Evolutionary conservation across 2,113 vertebrate genomes (phyloP), one percentile per base, ranked within the genome.

Genomic region (Columbina picui): DNA sequence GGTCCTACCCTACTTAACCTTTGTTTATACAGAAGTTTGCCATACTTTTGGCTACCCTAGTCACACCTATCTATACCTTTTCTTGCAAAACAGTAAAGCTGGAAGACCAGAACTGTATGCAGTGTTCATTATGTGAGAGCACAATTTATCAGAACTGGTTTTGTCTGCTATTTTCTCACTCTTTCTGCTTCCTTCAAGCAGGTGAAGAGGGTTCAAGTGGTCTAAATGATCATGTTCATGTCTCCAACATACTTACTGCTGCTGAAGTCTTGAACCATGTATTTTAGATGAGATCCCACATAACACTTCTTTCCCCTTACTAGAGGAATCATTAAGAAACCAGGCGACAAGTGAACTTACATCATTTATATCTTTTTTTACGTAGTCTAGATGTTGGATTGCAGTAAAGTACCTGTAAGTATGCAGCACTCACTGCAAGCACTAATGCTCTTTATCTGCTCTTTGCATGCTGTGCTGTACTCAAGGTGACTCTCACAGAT

Each of bases 361-460:
- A 83, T 29, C 27, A 71, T 38, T 89, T 56, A 34, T 43, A 65
- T 21, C 53, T 89, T 88, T 57, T 57, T 56, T 38, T 25, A 49
- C 8, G 6, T 60, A 78, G 43, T 27, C 55, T 22, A 21, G 43
- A 61, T 76, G 70, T 32, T 80, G 78, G n/a, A n/a, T 27, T 60
- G 71, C 83, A 73, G 47, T 36, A 55, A 60, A 86, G 73, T 29
- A 34, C 41, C 75, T 70, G 43, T 45, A 83, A 88, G 38, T 7
- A 16, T 45, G 36, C 39, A 0, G 3, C 34, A 14, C 53, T 84
- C 43, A 11, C 55, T 87, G 59, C 81, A 93, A 90, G 43, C 45
- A 53, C 70, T 79, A 74, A 90, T 59, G 56, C 80, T 79, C 53
- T 93, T 95, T 84, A 88, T 93, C 90, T 86, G 92, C 73, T 87